Conservation (phyloP, 2,113 vertebrate species). For the Centropus bengalensis region DNA sequence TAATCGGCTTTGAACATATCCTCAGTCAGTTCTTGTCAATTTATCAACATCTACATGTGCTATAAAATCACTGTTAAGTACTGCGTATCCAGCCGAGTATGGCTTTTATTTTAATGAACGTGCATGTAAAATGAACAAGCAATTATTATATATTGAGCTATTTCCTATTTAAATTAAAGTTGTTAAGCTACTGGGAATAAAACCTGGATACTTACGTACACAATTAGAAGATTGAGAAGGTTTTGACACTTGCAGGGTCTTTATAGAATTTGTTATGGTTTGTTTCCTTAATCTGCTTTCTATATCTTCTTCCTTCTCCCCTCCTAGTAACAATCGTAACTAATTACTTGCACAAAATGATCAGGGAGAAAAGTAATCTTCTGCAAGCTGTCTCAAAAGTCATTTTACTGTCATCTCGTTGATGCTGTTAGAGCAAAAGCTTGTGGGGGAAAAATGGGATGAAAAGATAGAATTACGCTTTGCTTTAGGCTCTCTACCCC, state of each 20-base stretch:
- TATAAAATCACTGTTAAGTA: constrained; percentile 6
- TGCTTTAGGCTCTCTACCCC: accelerated
- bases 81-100: not conserved
- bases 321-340: not conserved
- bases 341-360: not conserved
- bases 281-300: constrained; percentile 5
- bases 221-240: not conserved
- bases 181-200: constrained; percentile 42
- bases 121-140: constrained; percentile 20
- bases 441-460: not conserved
- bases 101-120: constrained; percentile 28
- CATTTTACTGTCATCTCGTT: not conserved
- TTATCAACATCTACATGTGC: not conserved
- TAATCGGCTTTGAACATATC: constrained; percentile 8
- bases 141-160: constrained; percentile 35
- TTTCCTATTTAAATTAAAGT: constrained; percentile 46
- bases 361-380: constrained; percentile 1
- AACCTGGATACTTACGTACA: constrained; percentile 34
- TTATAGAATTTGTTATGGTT: not conserved
- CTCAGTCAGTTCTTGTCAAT: constrained; percentile 6
- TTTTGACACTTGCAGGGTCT: constrained; percentile 15
- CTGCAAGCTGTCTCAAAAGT: not conserved
- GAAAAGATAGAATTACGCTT: not conserved
- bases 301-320: not conserved
- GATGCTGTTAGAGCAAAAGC: not conserved